Base-by-base conservation (phyloP, 2,797 vertebrate species). In the Ispidina picta region DNA sequence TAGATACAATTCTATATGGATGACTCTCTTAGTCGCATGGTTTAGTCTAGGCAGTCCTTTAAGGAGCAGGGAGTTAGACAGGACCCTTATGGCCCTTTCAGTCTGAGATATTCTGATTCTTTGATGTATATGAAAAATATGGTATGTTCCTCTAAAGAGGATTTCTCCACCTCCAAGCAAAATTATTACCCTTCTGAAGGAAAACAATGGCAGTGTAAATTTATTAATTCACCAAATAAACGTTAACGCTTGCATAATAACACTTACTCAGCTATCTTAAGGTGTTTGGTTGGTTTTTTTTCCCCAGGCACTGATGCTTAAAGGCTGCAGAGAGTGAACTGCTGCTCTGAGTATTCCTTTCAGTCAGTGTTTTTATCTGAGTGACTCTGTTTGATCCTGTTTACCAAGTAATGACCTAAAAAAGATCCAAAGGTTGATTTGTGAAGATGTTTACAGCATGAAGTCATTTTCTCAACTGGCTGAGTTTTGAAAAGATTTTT, bases 321-420 rank as follows among this genome's bases (percentile, higher is more conserved):
- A 66, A 78, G 64, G 73, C 82, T 85, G 51, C 46, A 54, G 31
- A 62, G 18, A 70, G 41, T 7, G 23, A 80, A 29, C 56, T 73
- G 25, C 39, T n/a, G 33, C 43, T 75, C 64, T n/a, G 28, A 29
- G 56, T 31, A 66, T 77, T 64, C 56, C 48, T 94, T 94, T 44
- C 91, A 55, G 68, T 72, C 59, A 46, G 20, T 70, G 72, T 25
- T 92, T 93, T 92, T 72, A 91, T 90, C n/a, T 88, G 54, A 96
- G 84, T 88, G 77, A 75, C 75, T 88, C 92, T 26, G 79, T 93
- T 89, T 93, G 89, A 97, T 94, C 92, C 68, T 89, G 70, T 96
- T 97, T 95, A 93, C 82, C 79, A 75, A 95, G 88, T 64, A 96
- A 93, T 79, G 93, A 90, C 68, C 72, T 62, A 87, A 95, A 95